phyloP scores from a whole-genome alignment of 2,888 invertebrate species.

The Icerya purchasi region DNA sequence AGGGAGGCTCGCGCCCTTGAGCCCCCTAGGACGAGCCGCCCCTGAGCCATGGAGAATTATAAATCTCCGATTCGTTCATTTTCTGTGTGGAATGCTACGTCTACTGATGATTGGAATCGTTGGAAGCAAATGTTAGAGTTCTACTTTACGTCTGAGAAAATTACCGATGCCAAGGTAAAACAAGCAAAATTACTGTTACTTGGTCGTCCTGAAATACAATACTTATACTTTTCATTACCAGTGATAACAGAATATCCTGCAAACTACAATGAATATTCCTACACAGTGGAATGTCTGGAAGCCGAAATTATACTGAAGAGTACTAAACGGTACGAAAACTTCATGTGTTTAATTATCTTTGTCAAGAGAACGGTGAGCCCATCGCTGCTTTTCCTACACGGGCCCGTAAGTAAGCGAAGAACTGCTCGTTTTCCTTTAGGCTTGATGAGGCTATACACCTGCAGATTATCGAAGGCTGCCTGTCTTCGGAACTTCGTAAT shows the following conservation, averaged over 20 bases:
- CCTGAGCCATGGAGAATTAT: slow-evolving; percentile 1
- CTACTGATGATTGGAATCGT: background rate
- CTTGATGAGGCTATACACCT: background rate
- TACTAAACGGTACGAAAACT: background rate
- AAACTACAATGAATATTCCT: background rate
- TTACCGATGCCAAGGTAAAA: background rate
- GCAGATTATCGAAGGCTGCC: background rate
- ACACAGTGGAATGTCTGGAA: background rate
- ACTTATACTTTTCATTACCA: slow-evolving; percentile 1
- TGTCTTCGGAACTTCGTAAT: background rate
- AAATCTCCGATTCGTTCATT: background rate
- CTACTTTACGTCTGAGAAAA: background rate
- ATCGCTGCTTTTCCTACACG: background rate
- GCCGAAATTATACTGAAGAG: background rate
- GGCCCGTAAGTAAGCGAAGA: background rate
- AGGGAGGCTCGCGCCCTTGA: too few relatives aligned
- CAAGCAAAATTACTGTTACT: background rate
- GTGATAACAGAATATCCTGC: background rate
- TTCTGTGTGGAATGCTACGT: background rate
- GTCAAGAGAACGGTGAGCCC: background rate
- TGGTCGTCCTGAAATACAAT: background rate
- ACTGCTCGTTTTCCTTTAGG: background rate
- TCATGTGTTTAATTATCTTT: background rate
- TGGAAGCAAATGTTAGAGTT: background rate
- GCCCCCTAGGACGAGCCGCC: too few relatives aligned